These are phyloP conservation scores for Mirza zaza DNA, from an alignment of 2,113 vertebrate genomes.

Conservation along the genomic window DNA sequence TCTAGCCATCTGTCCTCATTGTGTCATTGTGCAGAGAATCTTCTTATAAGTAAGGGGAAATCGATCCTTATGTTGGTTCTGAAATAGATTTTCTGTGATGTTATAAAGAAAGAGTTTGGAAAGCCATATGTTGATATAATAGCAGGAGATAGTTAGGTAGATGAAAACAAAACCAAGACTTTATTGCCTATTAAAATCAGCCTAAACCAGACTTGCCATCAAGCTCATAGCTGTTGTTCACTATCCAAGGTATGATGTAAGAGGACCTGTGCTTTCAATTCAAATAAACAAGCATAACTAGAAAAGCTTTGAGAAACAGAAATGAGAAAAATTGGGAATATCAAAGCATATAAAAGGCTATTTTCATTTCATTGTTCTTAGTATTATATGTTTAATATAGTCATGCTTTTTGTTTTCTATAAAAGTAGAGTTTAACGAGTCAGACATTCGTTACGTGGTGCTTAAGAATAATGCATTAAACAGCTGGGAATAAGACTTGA, in stretches of 20 bases:
- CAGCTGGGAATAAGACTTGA: constrained; percentile 74
- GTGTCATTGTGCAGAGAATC: not conserved
- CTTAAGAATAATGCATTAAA: constrained; percentile 55
- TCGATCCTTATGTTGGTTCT: not conserved
- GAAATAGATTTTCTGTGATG: not conserved
- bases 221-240: not conserved
- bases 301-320: constrained; percentile 47
- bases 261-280: not conserved
- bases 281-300: not conserved
- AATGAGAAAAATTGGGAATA: constrained; percentile 38
- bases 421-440: constrained; percentile 59
- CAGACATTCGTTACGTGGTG: constrained; percentile 65
- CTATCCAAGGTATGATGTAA: constrained; percentile 37
- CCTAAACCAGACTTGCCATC: not conserved
- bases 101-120: not conserved
- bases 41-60: not conserved
- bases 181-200: not conserved
- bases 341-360: not conserved
- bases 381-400: not conserved
- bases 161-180: not conserved
- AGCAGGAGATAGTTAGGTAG: not conserved
- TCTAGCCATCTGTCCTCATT: not conserved
- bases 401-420: constrained; percentile 10
- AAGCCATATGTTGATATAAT: not conserved
- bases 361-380: not conserved